Evolutionary conservation across 2,888 invertebrate genomes (phyloP).

Genomic region (Papilio demoleus): DNA sequence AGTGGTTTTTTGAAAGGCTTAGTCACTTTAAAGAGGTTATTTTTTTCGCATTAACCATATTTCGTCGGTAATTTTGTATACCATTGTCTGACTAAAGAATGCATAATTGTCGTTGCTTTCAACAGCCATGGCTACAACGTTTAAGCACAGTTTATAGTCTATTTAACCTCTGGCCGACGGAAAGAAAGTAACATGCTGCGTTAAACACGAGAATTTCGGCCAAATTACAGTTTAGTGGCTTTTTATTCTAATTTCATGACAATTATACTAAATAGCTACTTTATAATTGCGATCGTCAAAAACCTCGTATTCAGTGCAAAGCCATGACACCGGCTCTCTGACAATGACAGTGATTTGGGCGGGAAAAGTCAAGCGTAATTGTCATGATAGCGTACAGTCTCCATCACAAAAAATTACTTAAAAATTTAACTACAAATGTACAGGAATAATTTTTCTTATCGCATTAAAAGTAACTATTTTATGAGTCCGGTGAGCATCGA

Average conservation of each 20-base stretch:
- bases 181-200: slow-evolving; percentile 78
- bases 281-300: slow-evolving; percentile 59
- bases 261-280: slow-evolving; percentile 24
- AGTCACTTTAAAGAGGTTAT: neutral
- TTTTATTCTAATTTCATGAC: slow-evolving; percentile 76
- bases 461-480: neutral
- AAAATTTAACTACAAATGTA: neutral
- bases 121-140: slow-evolving; percentile 52
- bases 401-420: neutral
- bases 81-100: slow-evolving; percentile 28
- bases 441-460: neutral
- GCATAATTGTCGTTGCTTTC: slow-evolving; percentile 46
- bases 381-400: slow-evolving; percentile 2
- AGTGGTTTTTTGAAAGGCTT: slow-evolving; percentile 4
- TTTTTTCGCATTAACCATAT: slow-evolving; percentile 21
- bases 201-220: slow-evolving; percentile 74
- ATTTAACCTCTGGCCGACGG: slow-evolving; percentile 69
- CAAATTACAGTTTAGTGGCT: slow-evolving; percentile 75
- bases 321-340: slow-evolving; percentile 60
- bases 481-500: too few species aligned
- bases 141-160: slow-evolving; percentile 65
- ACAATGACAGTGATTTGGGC: slow-evolving; percentile 68
- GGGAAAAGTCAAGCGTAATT: slow-evolving; percentile 27
- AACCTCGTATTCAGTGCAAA: slow-evolving; percentile 60
- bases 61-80: slow-evolving; percentile 23